These are phyloP conservation scores for Metalampra italica DNA, from an alignment of 2,888 invertebrate genomes.

Conservation along the genomic window DNA sequence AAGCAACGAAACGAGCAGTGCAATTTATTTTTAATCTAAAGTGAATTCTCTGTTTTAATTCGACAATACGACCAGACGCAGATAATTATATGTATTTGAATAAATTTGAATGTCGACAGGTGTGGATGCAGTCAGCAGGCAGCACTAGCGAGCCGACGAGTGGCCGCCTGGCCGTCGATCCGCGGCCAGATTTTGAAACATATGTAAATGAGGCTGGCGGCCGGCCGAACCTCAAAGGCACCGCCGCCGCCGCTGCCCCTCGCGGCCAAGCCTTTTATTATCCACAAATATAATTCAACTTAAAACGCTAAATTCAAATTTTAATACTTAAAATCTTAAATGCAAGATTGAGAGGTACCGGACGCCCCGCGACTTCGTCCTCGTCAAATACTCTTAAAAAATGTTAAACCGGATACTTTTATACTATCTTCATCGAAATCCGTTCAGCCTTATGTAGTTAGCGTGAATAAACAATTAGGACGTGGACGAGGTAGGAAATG, in stretches of 20 bases:
- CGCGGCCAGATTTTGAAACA: slow-evolving; percentile 63
- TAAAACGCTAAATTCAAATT: slow-evolving; percentile 35
- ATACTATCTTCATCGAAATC: too few relatives aligned
- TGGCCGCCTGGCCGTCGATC: slow-evolving; percentile 26
- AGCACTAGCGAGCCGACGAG: slow-evolving; percentile 47
- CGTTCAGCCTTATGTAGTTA: too few relatives aligned
- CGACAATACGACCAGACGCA: slow-evolving; percentile 7
- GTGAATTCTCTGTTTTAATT: slow-evolving; percentile 9
- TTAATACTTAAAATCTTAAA: slow-evolving; percentile 34
- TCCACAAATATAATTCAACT: slow-evolving; percentile 50
- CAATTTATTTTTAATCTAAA: slow-evolving; percentile 10
- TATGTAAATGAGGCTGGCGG: slow-evolving; percentile 61
- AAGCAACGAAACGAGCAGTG: slow-evolving; percentile 5
- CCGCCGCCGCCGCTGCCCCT: slow-evolving; percentile 41
- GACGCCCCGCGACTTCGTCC: too few relatives aligned
- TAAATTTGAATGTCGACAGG: slow-evolving; percentile 38
- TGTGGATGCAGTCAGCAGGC: slow-evolving; percentile 36
- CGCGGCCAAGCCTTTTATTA: slow-evolving; percentile 55
- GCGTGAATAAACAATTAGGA: too few relatives aligned
- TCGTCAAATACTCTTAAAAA: too few relatives aligned
- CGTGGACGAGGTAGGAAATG: too few relatives aligned
- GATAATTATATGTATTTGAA: slow-evolving; percentile 16
- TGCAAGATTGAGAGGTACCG: slow-evolving; percentile 19
- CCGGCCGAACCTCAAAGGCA: slow-evolving; percentile 42
- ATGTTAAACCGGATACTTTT: too few relatives aligned